These are phyloP conservation scores for Pseudomyrmex dendroicus DNA, from an alignment of 1,140 invertebrate genomes.

Conservation along the genomic window DNA sequence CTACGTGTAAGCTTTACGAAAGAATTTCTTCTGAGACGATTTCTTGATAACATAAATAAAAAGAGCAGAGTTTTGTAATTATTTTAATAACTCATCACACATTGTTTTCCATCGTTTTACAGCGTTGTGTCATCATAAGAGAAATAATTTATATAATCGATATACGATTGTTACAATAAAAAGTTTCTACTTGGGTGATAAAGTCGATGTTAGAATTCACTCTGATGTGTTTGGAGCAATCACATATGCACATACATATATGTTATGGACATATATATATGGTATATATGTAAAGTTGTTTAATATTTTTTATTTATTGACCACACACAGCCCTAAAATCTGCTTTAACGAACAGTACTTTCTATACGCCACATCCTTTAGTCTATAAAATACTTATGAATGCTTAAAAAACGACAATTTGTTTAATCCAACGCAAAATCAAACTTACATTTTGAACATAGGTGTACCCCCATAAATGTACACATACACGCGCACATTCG, in stretches of 20 bases:
- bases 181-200: no score
- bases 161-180: no score
- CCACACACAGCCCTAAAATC: conserved; percentile 84
- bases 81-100: background rate
- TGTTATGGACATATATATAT: background rate
- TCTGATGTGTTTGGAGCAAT: no score
- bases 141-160: no score
- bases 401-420: conserved; percentile 72
- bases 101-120: no score
- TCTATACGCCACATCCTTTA: conserved; percentile 46
- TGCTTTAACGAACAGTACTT: conserved; percentile 75
- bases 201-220: no score
- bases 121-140: no score
- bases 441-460: conserved; percentile 15
- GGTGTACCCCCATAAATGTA: background rate
- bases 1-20: conserved; percentile 40
- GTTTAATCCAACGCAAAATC: conserved; percentile 8
- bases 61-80: conserved; percentile 69
- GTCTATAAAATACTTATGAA: conserved; percentile 58
- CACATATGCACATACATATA: no score
- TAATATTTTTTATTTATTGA: conserved; percentile 75
- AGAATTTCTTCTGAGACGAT: conserved; percentile 18
- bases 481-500: no score
- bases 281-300: conserved; percentile 10
- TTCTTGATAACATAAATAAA: conserved; percentile 48